Evolutionary conservation across 2,113 vertebrate genomes (phyloP), one percentile per base, ranked within the genome.

Genomic region (Chionis minor): DNA sequence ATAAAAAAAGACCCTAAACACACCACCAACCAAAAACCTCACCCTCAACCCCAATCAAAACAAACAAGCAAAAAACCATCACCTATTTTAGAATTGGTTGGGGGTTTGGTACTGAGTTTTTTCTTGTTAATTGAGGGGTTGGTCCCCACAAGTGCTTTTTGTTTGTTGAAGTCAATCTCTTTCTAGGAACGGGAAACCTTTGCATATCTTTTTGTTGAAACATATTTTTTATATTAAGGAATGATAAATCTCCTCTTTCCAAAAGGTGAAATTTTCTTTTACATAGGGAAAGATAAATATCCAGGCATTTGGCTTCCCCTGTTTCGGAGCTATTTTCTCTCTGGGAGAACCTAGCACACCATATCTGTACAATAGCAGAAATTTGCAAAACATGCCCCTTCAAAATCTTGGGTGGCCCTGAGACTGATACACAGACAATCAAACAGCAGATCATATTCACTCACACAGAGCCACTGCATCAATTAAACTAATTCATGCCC

Each of bases 41-140:
- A 30, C 9, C 3, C 14, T 1, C 4, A 35, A 23, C 6, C 17
- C 8, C 55, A 83, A 74, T 10, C 3, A 49, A 69, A 81, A 4
- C 4, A 81, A 72, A 8, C 2, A 55, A 73, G 16, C 4, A 40
- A 54, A 62, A 27, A 0, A 0, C 1, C 1, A 58, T 6, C 4
- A 52, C 3, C 3, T 55, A 24, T 24, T 77, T 83, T 63, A 61
- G 26, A 91, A 65, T 4, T 55, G 2, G 2, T 22, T 61, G 5
- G 2, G 14, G 1, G 1, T 2, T 61, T 73, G 1, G 0, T 32
- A 32, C 11, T 32, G 38, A 19, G 1, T 8, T 67, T 89, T 54
- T 83, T 66, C 22, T 44, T 82, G 12, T 52, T 90, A 32, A n/a
- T 66, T 45, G 16, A 35, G 38, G 30, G 10, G 19, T 63, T 55